Percentiles rank a stretch among this genome's conserved stretches.
These are phyloP conservation scores for Lepisosteus oculatus DNA, from an alignment of 2,113 vertebrate genomes.

Conservation along the genomic window DNA sequence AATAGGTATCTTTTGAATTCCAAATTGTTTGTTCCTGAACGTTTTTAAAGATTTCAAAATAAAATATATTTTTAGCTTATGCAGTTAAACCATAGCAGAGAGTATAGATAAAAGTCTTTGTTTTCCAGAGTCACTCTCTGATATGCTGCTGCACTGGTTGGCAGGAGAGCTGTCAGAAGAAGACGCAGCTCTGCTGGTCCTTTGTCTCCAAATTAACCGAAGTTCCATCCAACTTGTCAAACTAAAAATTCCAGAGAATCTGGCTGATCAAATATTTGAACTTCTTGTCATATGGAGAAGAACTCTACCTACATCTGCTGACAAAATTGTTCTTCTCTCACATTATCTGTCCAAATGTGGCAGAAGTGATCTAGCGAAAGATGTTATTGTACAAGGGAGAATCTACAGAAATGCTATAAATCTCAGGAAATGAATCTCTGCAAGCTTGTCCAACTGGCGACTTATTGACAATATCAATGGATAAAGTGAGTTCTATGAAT, in stretches of 20 bases:
- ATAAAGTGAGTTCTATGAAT: too few species aligned
- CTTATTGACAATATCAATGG: too few species aligned
- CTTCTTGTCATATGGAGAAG: constrained; percentile 78
- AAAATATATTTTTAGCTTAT: too few species aligned
- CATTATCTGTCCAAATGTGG: constrained; percentile 70
- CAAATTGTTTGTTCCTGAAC: too few species aligned
- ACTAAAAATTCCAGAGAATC: constrained; percentile 64
- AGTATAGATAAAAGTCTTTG: neutral
- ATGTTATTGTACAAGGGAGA: constrained; percentile 24
- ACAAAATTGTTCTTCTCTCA: constrained; percentile 69
- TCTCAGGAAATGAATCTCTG: neutral
- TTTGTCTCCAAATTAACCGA: constrained; percentile 60
- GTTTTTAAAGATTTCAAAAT: too few species aligned
- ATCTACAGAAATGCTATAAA: neutral
- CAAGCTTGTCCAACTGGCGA: neutral
- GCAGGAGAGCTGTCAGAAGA: constrained; percentile 65
- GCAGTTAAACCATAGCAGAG: too few species aligned
- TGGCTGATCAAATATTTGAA: constrained; percentile 69
- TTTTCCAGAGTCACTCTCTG: constrained; percentile 58
- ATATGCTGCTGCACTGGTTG: constrained; percentile 64
- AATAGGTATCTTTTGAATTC: too few species aligned
- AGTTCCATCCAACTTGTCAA: constrained; percentile 75
- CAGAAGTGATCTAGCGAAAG: constrained; percentile 68
- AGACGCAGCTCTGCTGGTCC: constrained; percentile 43
- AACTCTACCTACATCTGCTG: constrained; percentile 61